Percentiles rank a stretch among this genome's conserved stretches.
phyloP scores from a whole-genome alignment of 2,888 invertebrate genomes.

The Ernsta delagoae region DNA sequence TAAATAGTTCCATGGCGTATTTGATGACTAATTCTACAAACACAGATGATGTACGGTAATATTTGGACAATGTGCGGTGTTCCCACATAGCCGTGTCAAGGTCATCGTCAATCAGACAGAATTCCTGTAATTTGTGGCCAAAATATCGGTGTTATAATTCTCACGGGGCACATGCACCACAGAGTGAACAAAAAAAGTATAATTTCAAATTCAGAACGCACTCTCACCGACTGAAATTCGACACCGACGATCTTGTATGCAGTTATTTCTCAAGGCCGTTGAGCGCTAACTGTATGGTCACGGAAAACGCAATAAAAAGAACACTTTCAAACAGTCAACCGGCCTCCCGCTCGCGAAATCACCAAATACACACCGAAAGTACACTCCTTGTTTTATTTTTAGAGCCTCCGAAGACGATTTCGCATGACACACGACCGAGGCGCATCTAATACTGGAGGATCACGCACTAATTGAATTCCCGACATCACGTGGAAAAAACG shows the following conservation, averaged over 20 bases:
- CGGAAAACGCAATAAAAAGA: slow-evolving; percentile 55
- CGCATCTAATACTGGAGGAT: slow-evolving; percentile 47
- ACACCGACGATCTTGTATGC: slow-evolving; percentile 42
- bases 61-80: slow-evolving; percentile 22
- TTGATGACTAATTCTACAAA: slow-evolving; percentile 14
- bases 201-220: slow-evolving; percentile 31
- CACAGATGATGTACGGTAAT: slow-evolving; percentile 17
- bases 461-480: slow-evolving; percentile 55
- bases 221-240: slow-evolving; percentile 44
- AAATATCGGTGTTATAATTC: background rate
- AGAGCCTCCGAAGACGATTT: slow-evolving; percentile 62
- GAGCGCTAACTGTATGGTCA: slow-evolving; percentile 41
- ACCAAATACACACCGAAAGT: slow-evolving; percentile 78
- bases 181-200: slow-evolving; percentile 17
- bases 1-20: slow-evolving; percentile 4
- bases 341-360: slow-evolving; percentile 70
- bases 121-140: background rate
- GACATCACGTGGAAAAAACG: slow-evolving; percentile 58
- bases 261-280: slow-evolving; percentile 41
- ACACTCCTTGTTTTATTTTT: slow-evolving; percentile 74
- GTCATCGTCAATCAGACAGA: slow-evolving; percentile 8
- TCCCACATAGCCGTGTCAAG: slow-evolving; percentile 28
- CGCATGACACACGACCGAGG: slow-evolving; percentile 63
- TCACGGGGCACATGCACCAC: background rate
- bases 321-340: slow-evolving; percentile 74